Conservation (phyloP, 2,797 vertebrate species). For the Alauda arvensis region DNA sequence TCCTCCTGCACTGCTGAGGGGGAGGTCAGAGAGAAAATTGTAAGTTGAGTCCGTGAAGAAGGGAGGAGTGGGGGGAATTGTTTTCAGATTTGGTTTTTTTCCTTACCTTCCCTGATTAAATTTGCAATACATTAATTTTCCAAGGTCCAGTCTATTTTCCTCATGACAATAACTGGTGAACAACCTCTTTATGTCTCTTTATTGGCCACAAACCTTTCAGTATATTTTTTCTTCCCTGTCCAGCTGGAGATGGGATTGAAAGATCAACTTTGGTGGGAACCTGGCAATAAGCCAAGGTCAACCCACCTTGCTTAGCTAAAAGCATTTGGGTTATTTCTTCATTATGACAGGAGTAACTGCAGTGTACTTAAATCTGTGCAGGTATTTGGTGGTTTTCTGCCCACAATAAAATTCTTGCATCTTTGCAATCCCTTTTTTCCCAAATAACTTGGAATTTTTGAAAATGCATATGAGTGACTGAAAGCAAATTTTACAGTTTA, state of each 20-base stretch:
- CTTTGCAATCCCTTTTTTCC: background rate
- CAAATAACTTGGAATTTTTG: background rate
- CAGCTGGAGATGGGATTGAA: background rate
- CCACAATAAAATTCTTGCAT: background rate
- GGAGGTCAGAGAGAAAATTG: background rate
- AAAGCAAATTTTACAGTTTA: background rate
- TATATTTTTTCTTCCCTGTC: background rate
- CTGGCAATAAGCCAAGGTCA: background rate
- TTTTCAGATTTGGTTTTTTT: background rate
- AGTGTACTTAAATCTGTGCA: background rate
- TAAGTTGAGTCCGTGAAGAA: background rate
- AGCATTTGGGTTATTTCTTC: background rate
- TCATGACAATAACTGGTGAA: background rate
- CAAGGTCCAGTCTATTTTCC: background rate
- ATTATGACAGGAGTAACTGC: background rate
- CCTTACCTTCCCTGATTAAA: background rate
- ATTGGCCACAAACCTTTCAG: background rate
- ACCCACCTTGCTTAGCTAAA: background rate
- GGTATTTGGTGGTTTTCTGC: background rate
- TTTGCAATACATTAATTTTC: background rate
- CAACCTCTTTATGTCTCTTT: background rate
- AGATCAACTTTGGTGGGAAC: background rate
- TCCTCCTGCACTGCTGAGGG: accelerated
- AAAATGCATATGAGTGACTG: background rate
- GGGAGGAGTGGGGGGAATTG: accelerated